Percentiles rank a stretch among this genome's conserved stretches.
These are phyloP conservation scores for Myrmophylax atrothorax DNA, from an alignment of 2,113 vertebrate genomes.

Conservation along the genomic window DNA sequence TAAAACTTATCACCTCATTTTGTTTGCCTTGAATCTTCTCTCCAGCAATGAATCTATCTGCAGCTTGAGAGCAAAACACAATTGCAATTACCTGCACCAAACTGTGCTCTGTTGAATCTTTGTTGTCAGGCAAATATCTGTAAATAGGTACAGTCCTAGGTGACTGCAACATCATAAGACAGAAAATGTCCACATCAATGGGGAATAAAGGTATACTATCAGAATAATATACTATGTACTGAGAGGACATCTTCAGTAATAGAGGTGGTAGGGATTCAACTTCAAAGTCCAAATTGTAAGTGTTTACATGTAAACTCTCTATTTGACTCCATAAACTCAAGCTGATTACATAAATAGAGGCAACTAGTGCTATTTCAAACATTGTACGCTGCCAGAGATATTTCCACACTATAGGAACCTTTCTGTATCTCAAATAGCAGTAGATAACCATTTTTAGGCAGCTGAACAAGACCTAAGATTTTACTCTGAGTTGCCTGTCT, in stretches of 20 bases:
- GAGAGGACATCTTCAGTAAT: not conserved
- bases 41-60: not conserved
- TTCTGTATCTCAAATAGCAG: not conserved
- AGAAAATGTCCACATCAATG: not conserved
- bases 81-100: not conserved
- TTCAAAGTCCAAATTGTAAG: not conserved
- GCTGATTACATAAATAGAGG: not conserved
- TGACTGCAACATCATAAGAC: not conserved
- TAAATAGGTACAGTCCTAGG: not conserved
- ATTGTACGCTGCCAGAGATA: not conserved
- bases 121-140: not conserved
- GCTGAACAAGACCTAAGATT: not conserved
- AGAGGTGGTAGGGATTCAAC: not conserved
- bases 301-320: not conserved
- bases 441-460: not conserved
- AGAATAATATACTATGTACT: not conserved
- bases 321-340: not conserved
- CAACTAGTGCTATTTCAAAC: not conserved
- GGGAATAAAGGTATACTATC: not conserved
- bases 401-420: not conserved
- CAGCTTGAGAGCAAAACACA: not conserved
- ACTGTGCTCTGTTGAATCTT: not conserved
- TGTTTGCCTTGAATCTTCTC: not conserved
- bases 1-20: conserved; percentile 7
- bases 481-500: fast-evolving